Conservation (phyloP, 2,888 invertebrate genomes). For the Brachycybe producta region DNA sequence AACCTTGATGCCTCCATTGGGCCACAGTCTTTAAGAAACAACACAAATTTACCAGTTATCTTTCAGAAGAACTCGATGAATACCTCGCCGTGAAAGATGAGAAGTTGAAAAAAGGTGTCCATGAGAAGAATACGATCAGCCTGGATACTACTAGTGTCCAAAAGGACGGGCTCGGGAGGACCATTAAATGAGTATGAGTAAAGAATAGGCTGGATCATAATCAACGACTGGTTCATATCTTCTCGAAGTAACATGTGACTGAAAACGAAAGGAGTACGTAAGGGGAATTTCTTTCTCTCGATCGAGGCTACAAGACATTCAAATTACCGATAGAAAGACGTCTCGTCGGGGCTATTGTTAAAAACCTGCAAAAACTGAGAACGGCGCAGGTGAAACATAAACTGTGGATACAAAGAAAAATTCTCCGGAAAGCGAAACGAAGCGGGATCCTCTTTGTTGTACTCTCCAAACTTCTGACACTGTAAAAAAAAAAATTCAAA, state of each 20-base stretch:
- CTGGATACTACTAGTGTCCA: slow-evolving; percentile 95
- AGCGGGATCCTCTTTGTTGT: slow-evolving; percentile 90
- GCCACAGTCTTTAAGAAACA: slow-evolving; percentile 77
- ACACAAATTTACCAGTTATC: slow-evolving; percentile 4
- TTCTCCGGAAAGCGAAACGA: slow-evolving; percentile 92
- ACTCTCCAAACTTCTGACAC: slow-evolving; percentile 99
- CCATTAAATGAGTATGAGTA: slow-evolving; percentile 98
- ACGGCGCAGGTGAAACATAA: slow-evolving; percentile 96
- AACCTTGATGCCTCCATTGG: slow-evolving; percentile 88
- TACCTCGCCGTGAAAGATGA: slow-evolving; percentile 97
- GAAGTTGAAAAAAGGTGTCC: slow-evolving; percentile 99
- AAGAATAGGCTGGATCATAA: slow-evolving; percentile 98
- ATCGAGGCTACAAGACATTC: too few relatives aligned
- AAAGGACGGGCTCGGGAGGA: slow-evolving; percentile 88
- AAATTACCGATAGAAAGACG: slow-evolving; percentile 79
- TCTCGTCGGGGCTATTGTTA: slow-evolving; percentile 99
- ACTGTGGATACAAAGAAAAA: slow-evolving; percentile 97
- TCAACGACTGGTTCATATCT: slow-evolving; percentile 89
- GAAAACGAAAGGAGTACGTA: slow-evolving; percentile 22
- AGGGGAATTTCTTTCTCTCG: too few relatives aligned
- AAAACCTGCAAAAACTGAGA: slow-evolving; percentile 99
- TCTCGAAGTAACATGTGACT: slow-evolving; percentile 96
- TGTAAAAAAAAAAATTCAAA: slow-evolving; percentile 37
- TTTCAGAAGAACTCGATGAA: neutral
- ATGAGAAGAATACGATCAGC: slow-evolving; percentile 93